phyloP scores from a whole-genome alignment of 2,888 invertebrate species.

The Watsonalla cultraria region DNA sequence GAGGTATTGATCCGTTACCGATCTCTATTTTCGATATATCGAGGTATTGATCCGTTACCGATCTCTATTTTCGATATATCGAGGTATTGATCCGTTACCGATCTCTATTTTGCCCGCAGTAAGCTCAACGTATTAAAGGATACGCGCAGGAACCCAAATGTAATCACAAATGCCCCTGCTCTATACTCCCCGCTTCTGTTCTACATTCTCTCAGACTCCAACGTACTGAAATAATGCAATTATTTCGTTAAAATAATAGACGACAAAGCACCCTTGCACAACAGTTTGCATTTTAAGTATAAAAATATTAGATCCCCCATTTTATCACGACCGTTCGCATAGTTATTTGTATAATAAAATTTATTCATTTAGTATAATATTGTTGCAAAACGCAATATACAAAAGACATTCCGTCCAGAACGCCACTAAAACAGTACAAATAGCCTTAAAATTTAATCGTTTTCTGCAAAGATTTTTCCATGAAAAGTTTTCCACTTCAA shows the following conservation, averaged over 20 bases:
- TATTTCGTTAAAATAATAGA: slow-evolving; percentile 68
- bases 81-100: slow-evolving; percentile 22
- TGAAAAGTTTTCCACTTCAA: slow-evolving; percentile 78
- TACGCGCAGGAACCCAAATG: slow-evolving; percentile 32
- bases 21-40: slow-evolving; percentile 35
- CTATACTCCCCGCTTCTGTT: slow-evolving; percentile 24
- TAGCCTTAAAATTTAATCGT: slow-evolving; percentile 75
- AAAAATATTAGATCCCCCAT: slow-evolving; percentile 42
- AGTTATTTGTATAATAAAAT: too few species aligned
- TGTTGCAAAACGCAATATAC: slow-evolving; percentile 28
- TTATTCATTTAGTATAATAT: slow-evolving; percentile 15
- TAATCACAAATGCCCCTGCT: slow-evolving; percentile 43
- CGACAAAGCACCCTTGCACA: slow-evolving; percentile 45
- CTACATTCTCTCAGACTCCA: slow-evolving; percentile 56
- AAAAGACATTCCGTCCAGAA: slow-evolving; percentile 43
- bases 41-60: too few species aligned
- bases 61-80: too few species aligned
- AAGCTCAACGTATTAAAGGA: background rate
- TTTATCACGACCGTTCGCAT: slow-evolving; percentile 22
- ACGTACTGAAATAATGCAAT: slow-evolving; percentile 60
- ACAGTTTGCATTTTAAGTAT: slow-evolving; percentile 34
- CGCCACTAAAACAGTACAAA: slow-evolving; percentile 63
- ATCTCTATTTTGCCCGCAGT: slow-evolving; percentile 7
- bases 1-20: too few species aligned
- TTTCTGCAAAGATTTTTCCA: slow-evolving; percentile 73